phyloP scores from a whole-genome alignment of 1,140 invertebrate genomes.

The Megalonaias nervosa region DNA sequence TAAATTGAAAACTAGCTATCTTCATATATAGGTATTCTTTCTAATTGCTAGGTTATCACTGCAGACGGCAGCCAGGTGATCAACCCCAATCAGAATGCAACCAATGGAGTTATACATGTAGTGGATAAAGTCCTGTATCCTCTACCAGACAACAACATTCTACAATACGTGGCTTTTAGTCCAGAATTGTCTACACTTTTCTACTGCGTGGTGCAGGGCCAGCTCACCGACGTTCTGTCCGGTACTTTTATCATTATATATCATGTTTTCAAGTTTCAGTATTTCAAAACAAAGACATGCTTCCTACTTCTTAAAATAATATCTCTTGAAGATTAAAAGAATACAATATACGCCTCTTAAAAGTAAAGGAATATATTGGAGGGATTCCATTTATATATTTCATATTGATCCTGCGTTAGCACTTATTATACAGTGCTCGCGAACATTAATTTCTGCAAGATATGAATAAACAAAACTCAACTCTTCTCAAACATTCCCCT shows the following conservation, averaged over 20 bases:
- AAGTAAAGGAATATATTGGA: too few relatives aligned
- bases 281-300: background rate
- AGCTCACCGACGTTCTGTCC: conserved; percentile 24
- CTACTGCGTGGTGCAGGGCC: conserved; percentile 30
- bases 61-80: conserved; percentile 65
- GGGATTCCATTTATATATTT: too few relatives aligned
- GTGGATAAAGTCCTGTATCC: conserved; percentile 53
- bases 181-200: conserved; percentile 29
- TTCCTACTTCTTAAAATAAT: background rate
- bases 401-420: too few relatives aligned
- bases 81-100: conserved; percentile 61
- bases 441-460: too few relatives aligned
- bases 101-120: conserved; percentile 69
- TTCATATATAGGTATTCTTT: background rate
- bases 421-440: too few relatives aligned
- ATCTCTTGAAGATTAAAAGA: background rate
- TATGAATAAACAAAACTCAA: too few relatives aligned
- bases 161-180: conserved; percentile 12
- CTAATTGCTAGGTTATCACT: conserved; percentile 58
- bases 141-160: conserved; percentile 33
- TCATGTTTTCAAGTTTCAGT: background rate
- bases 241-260: conserved; percentile 14
- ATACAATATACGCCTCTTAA: background rate
- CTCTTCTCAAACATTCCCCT: too few relatives aligned
- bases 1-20: background rate